Evolutionary conservation across 2,113 vertebrate species (phyloP), one percentile per base, ranked within the genome.

Genomic region (Ciconia boyciana): DNA sequence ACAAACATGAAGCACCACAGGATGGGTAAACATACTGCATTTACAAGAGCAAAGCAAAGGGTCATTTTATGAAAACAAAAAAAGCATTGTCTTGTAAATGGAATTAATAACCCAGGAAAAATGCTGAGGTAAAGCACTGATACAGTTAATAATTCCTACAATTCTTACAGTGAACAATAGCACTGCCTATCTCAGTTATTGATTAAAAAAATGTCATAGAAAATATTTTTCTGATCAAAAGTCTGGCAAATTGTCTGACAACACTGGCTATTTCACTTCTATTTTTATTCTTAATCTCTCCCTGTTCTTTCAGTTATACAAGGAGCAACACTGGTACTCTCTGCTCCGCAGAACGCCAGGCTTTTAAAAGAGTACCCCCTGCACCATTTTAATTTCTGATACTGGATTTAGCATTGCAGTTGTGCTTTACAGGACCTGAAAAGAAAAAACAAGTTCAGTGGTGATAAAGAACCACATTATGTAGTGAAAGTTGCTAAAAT

Each of bases 231-330:
- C 32, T 96, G 58, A 96, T 97, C 65, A 96, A 94, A 94, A 96
- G 31, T 97, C 85, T 96, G 69, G 54, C 72, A 92, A 96, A 90
- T 86, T 69, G 13, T 89, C 65, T 97, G 92, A 95, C 94, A 97
- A 93, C 32, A 66, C 51, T 71, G 70, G 19, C 39, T 97, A 89
- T 93, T 92, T 62, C 46, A 51, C 8, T 91, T 92, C 64, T 61
- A 34, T 93, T 83, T 96, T 92, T 94, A 52, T 60, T 62, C 72
- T 57, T 96, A 90, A 95, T 85, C 46, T 94, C 60, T 81, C 43
- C 26, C 43, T 36, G 3, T 76, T 84, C 72, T 48, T 58, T 96
- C 43, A 60, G 39, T 94, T 96, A 95, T 71, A 19, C 64, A 94
- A 96, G 19, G 32, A 34, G 9, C 74, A 85, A 12, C 43, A 61